Conservation (phyloP, 2,113 vertebrate species). For the Muntiacus reevesi region DNA sequence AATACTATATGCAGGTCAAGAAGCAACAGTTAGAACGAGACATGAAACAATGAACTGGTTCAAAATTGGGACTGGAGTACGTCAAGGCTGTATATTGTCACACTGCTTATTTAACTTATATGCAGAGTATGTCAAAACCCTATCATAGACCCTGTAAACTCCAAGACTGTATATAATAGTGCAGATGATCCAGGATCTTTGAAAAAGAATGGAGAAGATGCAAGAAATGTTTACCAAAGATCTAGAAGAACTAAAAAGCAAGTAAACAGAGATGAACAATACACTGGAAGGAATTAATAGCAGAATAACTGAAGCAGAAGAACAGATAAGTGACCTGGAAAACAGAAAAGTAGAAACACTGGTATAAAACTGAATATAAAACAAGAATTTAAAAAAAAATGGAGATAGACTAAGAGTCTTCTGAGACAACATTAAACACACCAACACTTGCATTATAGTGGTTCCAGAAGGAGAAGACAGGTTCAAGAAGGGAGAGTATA, state of each 20-base stretch:
- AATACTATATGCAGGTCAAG: no score
- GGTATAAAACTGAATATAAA: accelerated
- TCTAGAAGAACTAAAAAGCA: not conserved
- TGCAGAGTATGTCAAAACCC: no score
- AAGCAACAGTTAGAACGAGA: no score
- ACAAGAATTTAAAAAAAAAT: not conserved
- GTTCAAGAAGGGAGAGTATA: not conserved
- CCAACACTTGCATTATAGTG: not conserved
- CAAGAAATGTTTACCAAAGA: not conserved
- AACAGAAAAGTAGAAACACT: not conserved
- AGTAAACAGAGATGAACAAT: not conserved
- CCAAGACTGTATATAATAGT: not conserved
- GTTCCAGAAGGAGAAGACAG: not conserved
- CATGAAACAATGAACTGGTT: no score
- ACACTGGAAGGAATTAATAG: not conserved
- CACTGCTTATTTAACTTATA: no score
- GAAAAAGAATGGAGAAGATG: not conserved
- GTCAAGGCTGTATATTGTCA: no score
- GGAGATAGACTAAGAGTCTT: not conserved
- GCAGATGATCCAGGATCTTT: not conserved
- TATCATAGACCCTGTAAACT: not conserved
- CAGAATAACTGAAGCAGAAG: not conserved
- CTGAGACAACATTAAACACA: not conserved
- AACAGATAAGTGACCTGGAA: not conserved
- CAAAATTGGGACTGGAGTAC: no score